Percentiles rank a stretch among this genome's conserved stretches.
phyloP scores from a whole-genome alignment of 1,140 invertebrate species.

The Lepidotrigona ventralis region DNA sequence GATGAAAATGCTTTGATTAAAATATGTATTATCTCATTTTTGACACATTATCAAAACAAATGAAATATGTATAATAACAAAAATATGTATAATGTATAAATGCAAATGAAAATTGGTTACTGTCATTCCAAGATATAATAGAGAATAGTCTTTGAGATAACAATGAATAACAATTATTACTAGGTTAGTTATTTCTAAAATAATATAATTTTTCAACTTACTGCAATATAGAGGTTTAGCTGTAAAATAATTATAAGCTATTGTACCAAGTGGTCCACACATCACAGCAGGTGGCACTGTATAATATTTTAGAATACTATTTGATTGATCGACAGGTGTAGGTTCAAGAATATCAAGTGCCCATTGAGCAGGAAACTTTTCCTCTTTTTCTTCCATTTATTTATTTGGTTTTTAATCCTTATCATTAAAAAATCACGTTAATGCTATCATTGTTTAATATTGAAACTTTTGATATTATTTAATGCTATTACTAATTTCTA shows the following conservation, averaged over 20 bases:
- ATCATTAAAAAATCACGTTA: too few relatives aligned
- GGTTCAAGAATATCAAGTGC: slow-evolving; percentile 68
- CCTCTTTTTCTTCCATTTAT: background rate
- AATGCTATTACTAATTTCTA: too few relatives aligned
- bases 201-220: background rate
- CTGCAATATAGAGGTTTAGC: fast-evolving
- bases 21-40: background rate
- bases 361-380: slow-evolving; percentile 68
- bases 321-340: background rate
- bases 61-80: background rate
- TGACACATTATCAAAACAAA: background rate
- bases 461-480: too few relatives aligned
- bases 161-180: background rate
- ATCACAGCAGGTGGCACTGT: fast-evolving
- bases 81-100: background rate
- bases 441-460: too few relatives aligned
- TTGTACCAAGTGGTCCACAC: too few relatives aligned
- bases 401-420: background rate
- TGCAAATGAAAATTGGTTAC: background rate
- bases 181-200: background rate
- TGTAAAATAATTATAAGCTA: fast-evolving
- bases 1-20: background rate
- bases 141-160: background rate
- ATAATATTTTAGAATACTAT: background rate
- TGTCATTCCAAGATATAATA: background rate